A percentile compares a stretch with the other conserved stretches of the same genome.
These are phyloP conservation scores for Electrona antarctica DNA, from an alignment of 2,113 vertebrate species.

Conservation along the genomic window DNA sequence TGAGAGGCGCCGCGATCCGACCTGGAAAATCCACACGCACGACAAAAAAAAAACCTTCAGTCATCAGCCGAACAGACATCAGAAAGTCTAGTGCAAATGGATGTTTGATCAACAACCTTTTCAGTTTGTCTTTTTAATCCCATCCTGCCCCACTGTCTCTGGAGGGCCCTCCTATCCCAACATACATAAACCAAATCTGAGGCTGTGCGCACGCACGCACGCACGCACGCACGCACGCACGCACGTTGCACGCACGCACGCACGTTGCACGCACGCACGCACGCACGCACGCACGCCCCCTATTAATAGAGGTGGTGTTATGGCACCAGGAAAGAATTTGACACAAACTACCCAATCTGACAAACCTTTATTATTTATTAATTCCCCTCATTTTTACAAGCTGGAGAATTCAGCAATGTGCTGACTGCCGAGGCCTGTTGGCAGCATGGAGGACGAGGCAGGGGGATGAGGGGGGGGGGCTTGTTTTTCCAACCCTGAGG, in stretches of 20 bases:
- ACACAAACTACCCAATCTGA: conserved; percentile 66
- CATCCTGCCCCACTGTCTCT: conserved; percentile 28
- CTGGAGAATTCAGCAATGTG: conserved; percentile 71
- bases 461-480: conserved; percentile 37
- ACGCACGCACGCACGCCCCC: conserved; percentile 32
- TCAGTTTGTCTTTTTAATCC: conserved; percentile 14
- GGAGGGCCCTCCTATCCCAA: conserved; percentile 18
- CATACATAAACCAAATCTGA: conserved; percentile 33
- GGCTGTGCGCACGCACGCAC: conserved; percentile 26
- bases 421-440: conserved; percentile 67
- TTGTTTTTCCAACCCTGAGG: conserved; percentile 76
- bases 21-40: conserved; percentile 21
- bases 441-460: conserved; percentile 41
- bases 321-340: conserved; percentile 80
- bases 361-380: conserved; percentile 78
- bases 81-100: conserved; percentile 3
- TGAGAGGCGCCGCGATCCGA: background rate
- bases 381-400: conserved; percentile 75
- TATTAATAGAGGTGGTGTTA: conserved; percentile 68
- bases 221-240: conserved; percentile 4
- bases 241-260: conserved; percentile 27
- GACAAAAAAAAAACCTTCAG: background rate
- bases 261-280: conserved; percentile 10
- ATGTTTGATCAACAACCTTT: conserved; percentile 14
- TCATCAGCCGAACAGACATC: conserved; percentile 27